A percentile compares a stretch with the other conserved stretches of the same genome.
phyloP scores from a whole-genome alignment of 2,888 invertebrate species.

The Mallateleia sp. region DNA sequence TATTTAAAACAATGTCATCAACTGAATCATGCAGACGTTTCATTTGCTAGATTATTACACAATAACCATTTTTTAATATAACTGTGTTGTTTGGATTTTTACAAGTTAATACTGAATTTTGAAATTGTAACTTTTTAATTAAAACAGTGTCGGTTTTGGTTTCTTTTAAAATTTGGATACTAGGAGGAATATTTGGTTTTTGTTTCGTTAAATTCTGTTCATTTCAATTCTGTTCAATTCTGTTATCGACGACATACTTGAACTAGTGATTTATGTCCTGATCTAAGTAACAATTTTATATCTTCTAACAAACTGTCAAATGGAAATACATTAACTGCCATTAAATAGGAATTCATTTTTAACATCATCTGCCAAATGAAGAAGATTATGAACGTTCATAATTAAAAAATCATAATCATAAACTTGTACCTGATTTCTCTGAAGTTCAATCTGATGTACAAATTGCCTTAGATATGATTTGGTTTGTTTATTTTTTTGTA shows the following conservation, averaged over 20 bases:
- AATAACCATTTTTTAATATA: slow-evolving; percentile 23
- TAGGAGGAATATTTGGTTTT: background rate
- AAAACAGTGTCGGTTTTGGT: background rate
- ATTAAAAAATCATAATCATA: slow-evolving; percentile 18
- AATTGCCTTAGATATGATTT: slow-evolving; percentile 77
- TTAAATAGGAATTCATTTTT: slow-evolving; percentile 27
- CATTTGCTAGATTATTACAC: background rate
- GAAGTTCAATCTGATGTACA: slow-evolving; percentile 75
- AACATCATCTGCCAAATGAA: slow-evolving; percentile 71
- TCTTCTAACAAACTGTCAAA: slow-evolving; percentile 69
- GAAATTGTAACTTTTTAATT: slow-evolving; percentile 24
- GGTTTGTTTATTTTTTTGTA: slow-evolving; percentile 67
- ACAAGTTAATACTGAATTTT: slow-evolving; percentile 3
- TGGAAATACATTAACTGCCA: slow-evolving; percentile 49
- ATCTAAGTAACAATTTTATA: slow-evolving; percentile 55
- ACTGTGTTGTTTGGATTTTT: slow-evolving; percentile 16
- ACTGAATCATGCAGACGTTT: no score
- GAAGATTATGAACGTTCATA: slow-evolving; percentile 84
- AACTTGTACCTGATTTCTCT: slow-evolving; percentile 28
- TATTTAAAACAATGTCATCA: no score
- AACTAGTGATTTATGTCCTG: slow-evolving; percentile 55
- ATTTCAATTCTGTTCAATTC: no score
- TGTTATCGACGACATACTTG: background rate
- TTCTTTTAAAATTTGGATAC: background rate
- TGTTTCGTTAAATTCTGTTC: background rate